Evolutionary conservation across 2,113 vertebrate species (phyloP).

Genomic region (Echinops telfairi): DNA sequence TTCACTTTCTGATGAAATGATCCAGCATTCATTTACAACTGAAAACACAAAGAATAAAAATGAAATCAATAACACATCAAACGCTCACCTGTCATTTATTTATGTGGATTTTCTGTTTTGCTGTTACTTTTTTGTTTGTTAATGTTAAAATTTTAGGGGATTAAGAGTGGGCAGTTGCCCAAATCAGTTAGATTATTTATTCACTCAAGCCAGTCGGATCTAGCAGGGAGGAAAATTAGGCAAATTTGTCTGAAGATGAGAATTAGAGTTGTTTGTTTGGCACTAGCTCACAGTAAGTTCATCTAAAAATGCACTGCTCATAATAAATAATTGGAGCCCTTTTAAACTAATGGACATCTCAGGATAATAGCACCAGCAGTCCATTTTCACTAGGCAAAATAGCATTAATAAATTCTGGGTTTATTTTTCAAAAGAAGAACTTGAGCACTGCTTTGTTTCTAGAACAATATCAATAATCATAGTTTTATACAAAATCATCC

Average conservation of each 20-base stretch:
- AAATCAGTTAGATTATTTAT: conserved; percentile 59
- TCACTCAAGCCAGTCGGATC: not conserved
- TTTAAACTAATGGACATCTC: conserved; percentile 34
- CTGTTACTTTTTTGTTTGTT: not conserved
- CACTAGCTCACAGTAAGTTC: not conserved
- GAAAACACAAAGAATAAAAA: conserved; percentile 20
- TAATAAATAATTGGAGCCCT: conserved; percentile 62
- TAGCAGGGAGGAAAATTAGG: conserved; percentile 4
- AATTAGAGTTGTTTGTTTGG: not conserved
- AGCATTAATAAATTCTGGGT: not conserved
- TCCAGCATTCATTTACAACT: conserved; percentile 63
- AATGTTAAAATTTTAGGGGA: no score
- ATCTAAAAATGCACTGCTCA: conserved; percentile 23
- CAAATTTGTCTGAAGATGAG: not conserved
- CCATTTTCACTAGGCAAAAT: conserved; percentile 54
- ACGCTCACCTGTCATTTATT: not conserved
- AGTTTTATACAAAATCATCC: conserved; percentile 30
- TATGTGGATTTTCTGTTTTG: not conserved
- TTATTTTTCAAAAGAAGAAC: conserved; percentile 34
- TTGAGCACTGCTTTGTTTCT: not conserved
- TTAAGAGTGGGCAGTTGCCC: not conserved
- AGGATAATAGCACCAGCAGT: conserved; percentile 10
- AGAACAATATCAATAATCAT: not conserved
- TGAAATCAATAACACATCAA: not conserved
- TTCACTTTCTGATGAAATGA: not conserved